Percentiles rank a stretch among this genome's conserved stretches.
Conservation (phyloP, 2,113 vertebrate species). For the Oenanthe oenanthe region DNA sequence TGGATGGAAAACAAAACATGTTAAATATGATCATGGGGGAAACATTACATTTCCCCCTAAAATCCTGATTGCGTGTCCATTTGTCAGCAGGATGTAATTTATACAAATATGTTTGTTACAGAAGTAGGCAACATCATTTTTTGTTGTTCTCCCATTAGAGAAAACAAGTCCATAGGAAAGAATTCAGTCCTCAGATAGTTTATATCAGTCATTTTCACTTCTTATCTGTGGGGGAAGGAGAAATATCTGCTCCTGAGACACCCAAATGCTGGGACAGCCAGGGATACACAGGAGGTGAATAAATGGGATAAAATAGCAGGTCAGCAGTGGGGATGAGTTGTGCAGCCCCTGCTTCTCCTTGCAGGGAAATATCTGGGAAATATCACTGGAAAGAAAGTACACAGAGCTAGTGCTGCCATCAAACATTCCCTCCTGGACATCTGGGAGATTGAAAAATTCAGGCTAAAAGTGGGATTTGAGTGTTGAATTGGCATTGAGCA, state of each 20-base stretch:
- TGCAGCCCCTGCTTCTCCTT: not conserved
- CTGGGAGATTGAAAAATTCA: not conserved
- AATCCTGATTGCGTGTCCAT: not conserved
- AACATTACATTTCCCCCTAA: conserved; percentile 22
- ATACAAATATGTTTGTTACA: conserved; percentile 45
- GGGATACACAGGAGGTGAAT: fast-evolving
- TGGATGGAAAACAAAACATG: not conserved
- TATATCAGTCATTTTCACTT: not conserved
- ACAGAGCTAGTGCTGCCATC: not conserved
- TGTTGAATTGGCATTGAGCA: not conserved
- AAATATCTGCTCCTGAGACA: not conserved
- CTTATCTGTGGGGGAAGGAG: not conserved
- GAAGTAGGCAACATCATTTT: not conserved
- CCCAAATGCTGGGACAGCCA: not conserved
- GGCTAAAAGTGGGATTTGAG: not conserved
- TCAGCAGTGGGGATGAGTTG: not conserved
- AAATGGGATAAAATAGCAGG: not conserved
- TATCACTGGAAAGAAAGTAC: fast-evolving
- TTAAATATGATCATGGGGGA: conserved; percentile 42
- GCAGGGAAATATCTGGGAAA: not conserved
- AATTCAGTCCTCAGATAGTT: not conserved
- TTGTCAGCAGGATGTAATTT: conserved; percentile 45
- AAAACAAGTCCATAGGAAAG: not conserved
- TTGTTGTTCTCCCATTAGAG: not conserved
- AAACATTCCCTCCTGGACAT: not conserved